These are phyloP conservation scores for Leptothorax acervorum DNA, from an alignment of 2,888 invertebrate genomes.

Conservation along the genomic window DNA sequence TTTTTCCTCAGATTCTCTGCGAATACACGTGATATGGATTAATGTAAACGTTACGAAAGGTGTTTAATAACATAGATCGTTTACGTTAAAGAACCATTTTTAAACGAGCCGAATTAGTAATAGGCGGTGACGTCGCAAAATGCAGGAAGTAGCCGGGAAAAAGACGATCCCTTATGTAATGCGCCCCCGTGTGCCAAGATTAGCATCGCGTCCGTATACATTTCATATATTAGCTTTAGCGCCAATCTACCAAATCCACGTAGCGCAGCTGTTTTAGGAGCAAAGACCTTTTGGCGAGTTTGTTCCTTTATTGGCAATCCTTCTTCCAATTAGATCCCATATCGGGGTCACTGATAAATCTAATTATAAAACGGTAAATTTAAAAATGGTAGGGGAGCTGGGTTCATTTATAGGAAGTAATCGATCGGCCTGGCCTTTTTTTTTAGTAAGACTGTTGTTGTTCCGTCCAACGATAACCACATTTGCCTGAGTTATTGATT, in stretches of 20 bases:
- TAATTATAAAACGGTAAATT: neutral
- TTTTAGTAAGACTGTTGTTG: neutral
- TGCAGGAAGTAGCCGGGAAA: conserved; percentile 72
- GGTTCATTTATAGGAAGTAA: neutral
- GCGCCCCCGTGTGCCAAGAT: conserved; percentile 78
- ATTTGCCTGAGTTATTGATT: conserved; percentile 16
- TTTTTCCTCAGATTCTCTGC: neutral
- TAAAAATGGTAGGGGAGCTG: neutral
- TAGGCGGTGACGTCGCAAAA: conserved; percentile 14
- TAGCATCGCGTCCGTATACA: conserved; percentile 67
- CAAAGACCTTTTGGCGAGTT: conserved; percentile 69
- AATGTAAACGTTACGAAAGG: neutral
- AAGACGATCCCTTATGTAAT: conserved; percentile 80
- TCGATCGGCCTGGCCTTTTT: neutral
- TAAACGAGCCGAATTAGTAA: neutral
- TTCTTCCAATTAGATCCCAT: neutral
- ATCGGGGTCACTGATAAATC: neutral
- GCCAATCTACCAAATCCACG: conserved; percentile 67
- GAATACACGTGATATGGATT: neutral
- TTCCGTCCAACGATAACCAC: neutral
- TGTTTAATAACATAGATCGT: neutral
- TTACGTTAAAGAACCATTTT: conserved; percentile 2
- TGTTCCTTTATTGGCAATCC: neutral
- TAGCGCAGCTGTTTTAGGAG: conserved; percentile 68
- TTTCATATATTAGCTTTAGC: conserved; percentile 63